Evolutionary conservation across 2,113 vertebrate genomes (phyloP).

Genomic region (Noturus placidus): DNA sequence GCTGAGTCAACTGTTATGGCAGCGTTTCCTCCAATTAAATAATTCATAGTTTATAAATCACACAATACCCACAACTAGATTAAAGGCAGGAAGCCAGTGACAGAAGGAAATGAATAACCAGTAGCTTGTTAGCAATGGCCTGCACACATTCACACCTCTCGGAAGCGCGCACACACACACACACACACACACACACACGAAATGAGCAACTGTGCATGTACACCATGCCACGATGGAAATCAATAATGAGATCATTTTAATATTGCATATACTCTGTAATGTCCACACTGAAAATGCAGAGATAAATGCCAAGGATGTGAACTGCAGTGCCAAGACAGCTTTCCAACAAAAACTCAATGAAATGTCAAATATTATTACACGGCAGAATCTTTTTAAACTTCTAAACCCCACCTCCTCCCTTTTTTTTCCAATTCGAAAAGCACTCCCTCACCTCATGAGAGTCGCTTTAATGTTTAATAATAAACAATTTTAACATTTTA

Average conservation of each 20-base stretch:
- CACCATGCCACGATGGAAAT: neutral
- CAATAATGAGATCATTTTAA: neutral
- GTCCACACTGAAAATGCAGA: neutral
- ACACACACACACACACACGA: slow-evolving; percentile 16
- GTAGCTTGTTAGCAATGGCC: slow-evolving; percentile 15
- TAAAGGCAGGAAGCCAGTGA: slow-evolving; percentile 11
- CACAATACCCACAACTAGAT: slow-evolving; percentile 6
- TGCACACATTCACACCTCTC: neutral
- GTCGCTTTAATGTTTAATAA: neutral
- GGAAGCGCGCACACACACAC: neutral
- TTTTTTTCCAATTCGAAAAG: neutral
- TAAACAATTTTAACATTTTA: neutral
- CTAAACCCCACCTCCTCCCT: no score
- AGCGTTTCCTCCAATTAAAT: neutral
- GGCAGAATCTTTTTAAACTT: neutral
- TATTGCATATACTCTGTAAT: neutral
- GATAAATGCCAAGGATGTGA: neutral
- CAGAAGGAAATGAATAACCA: slow-evolving; percentile 24
- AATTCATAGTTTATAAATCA: slow-evolving; percentile 21
- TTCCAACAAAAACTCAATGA: neutral
- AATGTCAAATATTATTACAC: neutral
- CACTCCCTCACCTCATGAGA: neutral
- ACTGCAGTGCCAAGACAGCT: neutral
- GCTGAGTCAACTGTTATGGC: slow-evolving; percentile 4
- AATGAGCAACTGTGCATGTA: slow-evolving; percentile 24